Base-by-base conservation (phyloP, 2,888 invertebrate species). In the Psylliodes chrysocephalus region DNA sequence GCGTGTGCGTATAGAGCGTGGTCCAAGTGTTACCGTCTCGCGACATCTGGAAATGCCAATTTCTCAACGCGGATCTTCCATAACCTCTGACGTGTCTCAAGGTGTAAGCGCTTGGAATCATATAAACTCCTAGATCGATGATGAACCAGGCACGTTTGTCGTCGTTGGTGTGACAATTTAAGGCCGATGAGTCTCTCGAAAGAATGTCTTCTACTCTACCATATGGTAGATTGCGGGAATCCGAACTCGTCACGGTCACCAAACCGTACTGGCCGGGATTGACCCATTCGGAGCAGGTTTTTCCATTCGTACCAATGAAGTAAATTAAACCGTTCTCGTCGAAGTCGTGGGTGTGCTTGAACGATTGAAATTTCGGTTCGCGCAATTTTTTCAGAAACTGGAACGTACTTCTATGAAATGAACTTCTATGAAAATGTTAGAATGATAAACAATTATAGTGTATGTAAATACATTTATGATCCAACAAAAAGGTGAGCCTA, bases 161-260 rank as follows among this genome's bases (percentile, higher is more conserved):
- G 80, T 99, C 98, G 77, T 94, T 94, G 0, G 98, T 98, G 79
- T 98, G 98, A 78, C 98, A 98, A 83, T 98, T 98, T 17, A 98
- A 87, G 0, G 98, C 96, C 14, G 96, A 93, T 0, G 92, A 87
- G 69, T 98, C 97, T 10, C 96, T 86, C 46, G 95, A 96, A 14
- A 99, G 85, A 62, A 96, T 94, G 82, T 98, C 98, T 79, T 98
- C 98, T 1, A 98, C 87, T 72, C 95, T 90, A 0, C 98, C 98
- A 80, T 98, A 98, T 0, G 98, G 98, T 71, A 98, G 84, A 79
- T 92, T 93, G 18, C 94, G 88, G 0, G 98, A 97, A 78, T 98
- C 98, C 0, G 96, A 96, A 49, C 96, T 95, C 67, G 94, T 93
- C 3, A 97, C 93, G 59, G 93, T 90, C 0, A 98, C 95, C 3